These are phyloP conservation scores for Stegostoma tigrinum DNA, from an alignment of 2,113 vertebrate genomes.

Conservation along the genomic window DNA sequence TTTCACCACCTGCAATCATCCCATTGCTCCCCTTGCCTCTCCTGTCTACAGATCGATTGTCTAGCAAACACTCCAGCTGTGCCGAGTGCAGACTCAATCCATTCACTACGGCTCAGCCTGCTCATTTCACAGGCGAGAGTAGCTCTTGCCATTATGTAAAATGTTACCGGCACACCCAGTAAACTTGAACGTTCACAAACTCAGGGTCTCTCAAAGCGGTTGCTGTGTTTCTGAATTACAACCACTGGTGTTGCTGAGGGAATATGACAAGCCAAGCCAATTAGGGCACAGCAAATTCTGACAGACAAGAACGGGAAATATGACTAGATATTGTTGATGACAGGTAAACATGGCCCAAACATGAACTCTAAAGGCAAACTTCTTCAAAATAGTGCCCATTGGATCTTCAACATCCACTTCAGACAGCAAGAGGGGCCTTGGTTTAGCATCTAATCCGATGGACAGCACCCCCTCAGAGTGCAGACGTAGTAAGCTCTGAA, in stretches of 20 bases:
- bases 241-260: background rate
- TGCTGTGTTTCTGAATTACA: background rate
- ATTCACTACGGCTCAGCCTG: background rate
- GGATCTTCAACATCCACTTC: background rate
- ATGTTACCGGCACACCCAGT: background rate
- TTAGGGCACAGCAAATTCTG: background rate
- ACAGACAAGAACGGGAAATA: background rate
- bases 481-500: background rate
- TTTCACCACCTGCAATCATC: background rate
- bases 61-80: background rate
- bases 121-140: background rate
- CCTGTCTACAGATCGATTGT: background rate
- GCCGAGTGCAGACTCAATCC: background rate
- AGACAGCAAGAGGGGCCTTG: background rate
- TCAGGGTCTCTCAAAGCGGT: background rate
- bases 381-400: background rate
- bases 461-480: background rate
- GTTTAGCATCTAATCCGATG: background rate
- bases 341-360: background rate
- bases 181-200: background rate
- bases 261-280: background rate
- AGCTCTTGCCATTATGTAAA: background rate
- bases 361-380: background rate
- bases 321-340: background rate
- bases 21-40: background rate